A percentile compares a stretch with the other conserved stretches of the same genome.
Evolutionary conservation across 2,888 invertebrate species (phyloP).

Genomic region (Drosophila trichaetosa): DNA sequence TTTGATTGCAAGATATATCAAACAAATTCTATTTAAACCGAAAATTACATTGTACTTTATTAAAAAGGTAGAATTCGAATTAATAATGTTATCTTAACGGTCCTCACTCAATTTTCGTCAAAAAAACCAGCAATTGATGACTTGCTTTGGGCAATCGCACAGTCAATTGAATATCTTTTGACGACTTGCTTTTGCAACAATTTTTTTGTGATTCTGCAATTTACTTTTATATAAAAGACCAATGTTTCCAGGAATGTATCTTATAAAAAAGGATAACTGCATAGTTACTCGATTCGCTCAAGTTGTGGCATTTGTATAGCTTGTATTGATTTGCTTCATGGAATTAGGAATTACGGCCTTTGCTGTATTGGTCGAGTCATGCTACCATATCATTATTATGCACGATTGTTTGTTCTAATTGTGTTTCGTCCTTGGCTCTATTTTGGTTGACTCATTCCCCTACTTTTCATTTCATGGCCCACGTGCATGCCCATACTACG

Average conservation of each 20-base stretch:
- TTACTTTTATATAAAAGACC: conserved; percentile 9
- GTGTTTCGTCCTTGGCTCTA: conserved; percentile 61
- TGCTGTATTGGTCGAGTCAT: conserved; percentile 59
- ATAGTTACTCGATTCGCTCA: conserved; percentile 26
- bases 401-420: conserved; percentile 68
- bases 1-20: neutral
- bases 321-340: conserved; percentile 43
- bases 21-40: neutral
- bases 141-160: neutral
- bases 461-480: conserved; percentile 55
- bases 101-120: neutral
- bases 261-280: conserved; percentile 12
- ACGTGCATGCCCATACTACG: conserved; percentile 66
- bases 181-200: conserved; percentile 24
- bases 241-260: conserved; percentile 20
- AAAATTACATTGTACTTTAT: neutral
- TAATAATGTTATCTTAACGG: neutral
- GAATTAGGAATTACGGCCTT: conserved; percentile 46
- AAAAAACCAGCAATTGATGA: neutral
- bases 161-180: neutral
- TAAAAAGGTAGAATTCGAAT: too few relatives aligned
- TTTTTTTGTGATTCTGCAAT: neutral
- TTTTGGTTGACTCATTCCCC: conserved; percentile 69
- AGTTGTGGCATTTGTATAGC: conserved; percentile 16
- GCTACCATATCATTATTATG: conserved; percentile 64